Conservation (phyloP, 2,113 vertebrate genomes). For the Scatophagus argus region DNA sequence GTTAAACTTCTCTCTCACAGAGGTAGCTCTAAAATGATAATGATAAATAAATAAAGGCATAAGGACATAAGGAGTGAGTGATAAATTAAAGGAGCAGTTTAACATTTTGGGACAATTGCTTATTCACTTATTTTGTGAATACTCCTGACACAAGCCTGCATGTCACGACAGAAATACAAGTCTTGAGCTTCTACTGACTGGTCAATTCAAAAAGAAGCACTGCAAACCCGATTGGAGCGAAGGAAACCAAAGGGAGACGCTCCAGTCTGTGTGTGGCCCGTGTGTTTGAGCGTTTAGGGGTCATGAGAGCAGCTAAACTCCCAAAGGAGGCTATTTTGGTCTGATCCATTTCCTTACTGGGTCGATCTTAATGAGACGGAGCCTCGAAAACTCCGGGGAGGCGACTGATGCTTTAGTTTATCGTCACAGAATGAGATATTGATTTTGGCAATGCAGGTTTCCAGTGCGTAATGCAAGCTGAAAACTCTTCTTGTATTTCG, state of each 20-base stretch:
- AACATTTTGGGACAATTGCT: not conserved
- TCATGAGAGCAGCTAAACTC: conserved; percentile 21
- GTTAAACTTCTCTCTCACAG: conserved; percentile 14
- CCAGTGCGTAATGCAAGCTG: not conserved
- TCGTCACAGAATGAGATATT: conserved; percentile 10
- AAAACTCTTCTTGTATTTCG: no score
- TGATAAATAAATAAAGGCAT: no score
- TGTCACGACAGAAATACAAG: not conserved
- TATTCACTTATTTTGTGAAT: not conserved
- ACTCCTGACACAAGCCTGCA: not conserved
- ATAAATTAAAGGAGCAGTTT: not conserved
- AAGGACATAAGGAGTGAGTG: not conserved
- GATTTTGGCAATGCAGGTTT: conserved; percentile 14
- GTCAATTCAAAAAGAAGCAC: no score
- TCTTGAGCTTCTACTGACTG: not conserved
- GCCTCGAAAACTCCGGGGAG: not conserved
- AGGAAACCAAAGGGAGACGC: no score
- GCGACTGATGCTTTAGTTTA: not conserved
- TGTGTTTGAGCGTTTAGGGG: conserved; percentile 19
- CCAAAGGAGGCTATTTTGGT: conserved; percentile 49
- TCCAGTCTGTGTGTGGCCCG: not conserved
- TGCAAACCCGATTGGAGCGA: no score
- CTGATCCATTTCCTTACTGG: conserved; percentile 59
- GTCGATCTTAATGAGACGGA: conserved; percentile 54
- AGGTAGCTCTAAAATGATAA: conserved; percentile 63